Evolutionary conservation across 2,797 vertebrate species (phyloP).

Genomic region (Garrulus glandarius): DNA sequence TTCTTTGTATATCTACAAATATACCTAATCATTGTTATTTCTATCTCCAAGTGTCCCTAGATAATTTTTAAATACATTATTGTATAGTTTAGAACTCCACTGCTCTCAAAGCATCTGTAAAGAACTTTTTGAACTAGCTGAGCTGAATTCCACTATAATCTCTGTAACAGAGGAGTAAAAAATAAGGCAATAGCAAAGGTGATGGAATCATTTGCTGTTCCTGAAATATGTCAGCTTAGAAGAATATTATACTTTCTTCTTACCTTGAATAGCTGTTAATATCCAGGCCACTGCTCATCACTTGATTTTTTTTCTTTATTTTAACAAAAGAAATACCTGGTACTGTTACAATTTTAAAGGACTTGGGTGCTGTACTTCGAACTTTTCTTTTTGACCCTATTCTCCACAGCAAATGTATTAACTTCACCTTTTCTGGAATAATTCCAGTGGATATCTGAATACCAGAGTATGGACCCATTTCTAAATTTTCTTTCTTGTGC

Average conservation of each 20-base stretch:
- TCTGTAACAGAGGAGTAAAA: background rate
- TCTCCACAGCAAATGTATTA: background rate
- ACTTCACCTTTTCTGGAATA: background rate
- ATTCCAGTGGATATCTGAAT: background rate
- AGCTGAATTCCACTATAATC: background rate
- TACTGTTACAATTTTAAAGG: background rate
- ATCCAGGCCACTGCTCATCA: background rate
- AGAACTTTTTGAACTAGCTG: background rate
- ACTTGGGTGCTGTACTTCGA: background rate
- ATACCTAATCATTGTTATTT: background rate
- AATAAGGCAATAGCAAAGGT: background rate
- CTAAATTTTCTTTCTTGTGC: background rate
- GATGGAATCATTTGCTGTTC: background rate
- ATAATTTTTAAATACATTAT: background rate
- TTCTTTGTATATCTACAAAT: background rate
- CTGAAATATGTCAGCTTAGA: background rate
- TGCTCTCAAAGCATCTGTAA: background rate
- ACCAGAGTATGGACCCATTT: background rate
- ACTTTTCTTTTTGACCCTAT: background rate
- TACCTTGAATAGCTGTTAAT: background rate
- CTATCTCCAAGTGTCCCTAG: background rate
- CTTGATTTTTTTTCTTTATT: background rate
- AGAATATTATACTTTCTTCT: background rate
- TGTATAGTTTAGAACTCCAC: background rate
- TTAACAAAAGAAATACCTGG: background rate